Percentiles rank a stretch among this genome's conserved stretches.
Conservation (phyloP, 2,797 vertebrate species). For the Psittacula derbiana region DNA sequence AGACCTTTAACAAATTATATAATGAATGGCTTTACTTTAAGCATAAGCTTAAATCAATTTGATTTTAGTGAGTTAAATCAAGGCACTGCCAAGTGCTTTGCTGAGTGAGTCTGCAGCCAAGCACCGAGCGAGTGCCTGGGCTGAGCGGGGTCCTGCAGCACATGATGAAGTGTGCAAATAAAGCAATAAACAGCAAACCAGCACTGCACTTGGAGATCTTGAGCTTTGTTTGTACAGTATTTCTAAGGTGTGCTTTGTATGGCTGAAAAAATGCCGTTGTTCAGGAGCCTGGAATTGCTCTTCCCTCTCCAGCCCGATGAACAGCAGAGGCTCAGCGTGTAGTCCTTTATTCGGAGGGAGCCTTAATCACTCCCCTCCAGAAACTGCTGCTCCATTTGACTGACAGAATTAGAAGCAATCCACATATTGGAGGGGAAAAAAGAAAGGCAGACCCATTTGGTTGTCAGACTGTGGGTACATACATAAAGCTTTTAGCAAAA, state of each 20-base stretch:
- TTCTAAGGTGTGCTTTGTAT: conserved; percentile 51
- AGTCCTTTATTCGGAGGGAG: conserved; percentile 11
- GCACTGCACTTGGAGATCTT: background rate
- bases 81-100: background rate
- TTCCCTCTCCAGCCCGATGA: background rate
- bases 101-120: background rate
- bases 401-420: conserved; percentile 56
- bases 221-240: conserved; percentile 35
- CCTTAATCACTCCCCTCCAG: conserved; percentile 35
- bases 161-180: background rate
- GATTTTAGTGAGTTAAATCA: background rate
- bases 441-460: conserved; percentile 55
- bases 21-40: background rate
- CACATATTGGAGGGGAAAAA: conserved; percentile 18
- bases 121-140: fast-evolving
- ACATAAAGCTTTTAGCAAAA: conserved; percentile 43
- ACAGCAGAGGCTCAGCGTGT: background rate
- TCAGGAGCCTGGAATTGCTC: conserved; percentile 6
- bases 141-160: background rate
- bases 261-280: conserved; percentile 36
- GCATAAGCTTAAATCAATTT: background rate
- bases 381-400: conserved; percentile 34
- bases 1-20: background rate
- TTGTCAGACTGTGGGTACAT: conserved; percentile 43
- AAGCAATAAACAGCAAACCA: conserved; percentile 34